Conservation (phyloP, 2,113 vertebrate genomes). For the Mobula birostris region DNA sequence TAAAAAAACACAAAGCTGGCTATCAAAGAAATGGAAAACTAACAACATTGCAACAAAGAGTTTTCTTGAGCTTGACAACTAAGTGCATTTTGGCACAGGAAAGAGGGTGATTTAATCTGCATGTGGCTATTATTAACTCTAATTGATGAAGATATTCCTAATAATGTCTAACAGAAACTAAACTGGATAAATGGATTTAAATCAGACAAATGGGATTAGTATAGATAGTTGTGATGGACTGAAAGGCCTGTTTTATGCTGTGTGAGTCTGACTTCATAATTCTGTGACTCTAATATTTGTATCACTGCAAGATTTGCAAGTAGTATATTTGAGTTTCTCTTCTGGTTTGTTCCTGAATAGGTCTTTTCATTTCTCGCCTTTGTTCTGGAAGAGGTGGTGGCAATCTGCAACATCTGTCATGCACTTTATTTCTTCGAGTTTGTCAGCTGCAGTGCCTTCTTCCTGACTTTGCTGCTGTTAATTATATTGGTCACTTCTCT, state of each 20-base stretch:
- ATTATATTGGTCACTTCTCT: conserved; percentile 59
- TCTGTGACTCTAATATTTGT: background rate
- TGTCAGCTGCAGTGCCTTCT: conserved; percentile 73
- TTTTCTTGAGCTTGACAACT: background rate
- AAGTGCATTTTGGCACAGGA: background rate
- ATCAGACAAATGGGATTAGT: no score
- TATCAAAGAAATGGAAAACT: background rate
- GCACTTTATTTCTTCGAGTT: conserved; percentile 89
- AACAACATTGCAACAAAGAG: background rate
- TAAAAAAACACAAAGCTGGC: background rate
- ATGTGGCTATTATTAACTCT: no score
- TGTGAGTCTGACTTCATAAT: no score
- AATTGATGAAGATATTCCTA: background rate
- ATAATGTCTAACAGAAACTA: background rate
- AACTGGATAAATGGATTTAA: background rate
- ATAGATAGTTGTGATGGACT: no score
- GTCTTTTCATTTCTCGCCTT: conserved; percentile 74
- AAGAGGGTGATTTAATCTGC: background rate
- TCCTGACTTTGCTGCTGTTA: conserved; percentile 70
- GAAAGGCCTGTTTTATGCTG: no score
- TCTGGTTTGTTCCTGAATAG: conserved; percentile 52
- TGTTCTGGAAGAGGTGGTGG: conserved; percentile 73
- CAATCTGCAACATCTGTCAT: conserved; percentile 52
- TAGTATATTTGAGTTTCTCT: background rate
- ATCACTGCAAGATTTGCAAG: background rate